These are phyloP conservation scores for Crenuchus spilurus DNA, from an alignment of 2,797 vertebrate species.

Conservation along the genomic window DNA sequence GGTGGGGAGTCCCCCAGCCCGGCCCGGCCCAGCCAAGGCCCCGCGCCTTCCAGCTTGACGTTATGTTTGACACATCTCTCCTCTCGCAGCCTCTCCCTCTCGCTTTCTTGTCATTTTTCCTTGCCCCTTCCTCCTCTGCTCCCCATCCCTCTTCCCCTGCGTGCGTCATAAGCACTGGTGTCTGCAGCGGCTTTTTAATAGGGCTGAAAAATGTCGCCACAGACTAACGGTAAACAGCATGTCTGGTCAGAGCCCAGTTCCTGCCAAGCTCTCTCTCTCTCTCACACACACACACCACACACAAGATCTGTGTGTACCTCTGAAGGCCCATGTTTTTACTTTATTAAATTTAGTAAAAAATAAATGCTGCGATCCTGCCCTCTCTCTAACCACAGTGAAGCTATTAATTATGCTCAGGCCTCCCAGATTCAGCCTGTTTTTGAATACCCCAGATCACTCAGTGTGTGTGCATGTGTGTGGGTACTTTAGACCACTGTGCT, in stretches of 20 bases:
- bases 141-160: constrained; percentile 6
- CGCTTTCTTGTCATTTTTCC: constrained; percentile 40
- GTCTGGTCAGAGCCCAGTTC: constrained; percentile 48
- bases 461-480: constrained; percentile 14
- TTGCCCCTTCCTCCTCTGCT: neutral
- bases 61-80: constrained; percentile 48
- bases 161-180: constrained; percentile 53
- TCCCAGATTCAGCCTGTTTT: constrained; percentile 63
- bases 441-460: constrained; percentile 60
- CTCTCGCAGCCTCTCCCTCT: constrained; percentile 43
- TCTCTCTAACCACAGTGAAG: constrained; percentile 62
- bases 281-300: constrained; percentile 28
- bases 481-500: constrained; percentile 11
- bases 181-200: constrained; percentile 56
- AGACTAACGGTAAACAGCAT: constrained; percentile 61
- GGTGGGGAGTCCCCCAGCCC: constrained; percentile 45
- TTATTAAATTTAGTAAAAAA: constrained; percentile 63
- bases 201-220: constrained; percentile 54
- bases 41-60: constrained; percentile 29
- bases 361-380: constrained; percentile 44
- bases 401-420: constrained; percentile 71
- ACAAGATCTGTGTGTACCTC: constrained; percentile 31
- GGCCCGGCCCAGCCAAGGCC: constrained; percentile 17
- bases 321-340: constrained; percentile 52
- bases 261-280: constrained; percentile 19